Evolutionary conservation across 2,888 invertebrate genomes (phyloP).

Genomic region (Stictocephala bisonia): DNA sequence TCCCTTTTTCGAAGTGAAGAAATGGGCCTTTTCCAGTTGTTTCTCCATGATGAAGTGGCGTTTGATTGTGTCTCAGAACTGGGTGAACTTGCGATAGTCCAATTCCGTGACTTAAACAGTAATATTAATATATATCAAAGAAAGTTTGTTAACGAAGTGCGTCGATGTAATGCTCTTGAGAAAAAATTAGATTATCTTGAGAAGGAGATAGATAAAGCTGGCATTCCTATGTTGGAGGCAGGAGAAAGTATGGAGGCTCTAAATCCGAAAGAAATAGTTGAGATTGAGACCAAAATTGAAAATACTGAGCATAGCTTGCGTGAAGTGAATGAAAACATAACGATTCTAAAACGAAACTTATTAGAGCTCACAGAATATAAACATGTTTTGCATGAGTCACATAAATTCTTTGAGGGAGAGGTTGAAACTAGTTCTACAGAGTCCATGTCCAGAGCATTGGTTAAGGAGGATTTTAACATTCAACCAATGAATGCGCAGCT

Average conservation of each 20-base stretch:
- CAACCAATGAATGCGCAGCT: background rate
- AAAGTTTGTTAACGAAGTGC: conserved; percentile 97
- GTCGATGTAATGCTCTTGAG: conserved; percentile 99
- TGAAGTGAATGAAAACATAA: conserved; percentile 98
- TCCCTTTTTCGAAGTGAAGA: conserved; percentile 59
- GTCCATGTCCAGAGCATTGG: conserved; percentile 93
- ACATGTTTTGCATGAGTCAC: conserved; percentile 96
- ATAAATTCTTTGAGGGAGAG: conserved; percentile 98
- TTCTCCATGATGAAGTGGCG: conserved; percentile 65
- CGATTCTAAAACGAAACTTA: conserved; percentile 95
- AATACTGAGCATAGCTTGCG: conserved; percentile 96
- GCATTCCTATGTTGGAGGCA: conserved; percentile 97
- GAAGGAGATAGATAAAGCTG: conserved; percentile 96
- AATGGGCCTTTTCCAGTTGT: conserved; percentile 57
- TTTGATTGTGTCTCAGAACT: conserved; percentile 73
- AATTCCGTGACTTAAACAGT: conserved; percentile 83
- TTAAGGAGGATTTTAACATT: background rate
- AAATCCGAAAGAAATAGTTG: conserved; percentile 98
- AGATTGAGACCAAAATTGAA: conserved; percentile 95
- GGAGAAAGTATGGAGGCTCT: conserved; percentile 99
- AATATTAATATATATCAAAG: conserved; percentile 98
- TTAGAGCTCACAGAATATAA: conserved; percentile 96
- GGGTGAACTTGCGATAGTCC: conserved; percentile 73
- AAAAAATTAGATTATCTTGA: conserved; percentile 95
- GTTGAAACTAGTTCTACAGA: conserved; percentile 91